Conservation (phyloP, 1,140 invertebrate genomes). For the Pogonognathellus flavescens region DNA sequence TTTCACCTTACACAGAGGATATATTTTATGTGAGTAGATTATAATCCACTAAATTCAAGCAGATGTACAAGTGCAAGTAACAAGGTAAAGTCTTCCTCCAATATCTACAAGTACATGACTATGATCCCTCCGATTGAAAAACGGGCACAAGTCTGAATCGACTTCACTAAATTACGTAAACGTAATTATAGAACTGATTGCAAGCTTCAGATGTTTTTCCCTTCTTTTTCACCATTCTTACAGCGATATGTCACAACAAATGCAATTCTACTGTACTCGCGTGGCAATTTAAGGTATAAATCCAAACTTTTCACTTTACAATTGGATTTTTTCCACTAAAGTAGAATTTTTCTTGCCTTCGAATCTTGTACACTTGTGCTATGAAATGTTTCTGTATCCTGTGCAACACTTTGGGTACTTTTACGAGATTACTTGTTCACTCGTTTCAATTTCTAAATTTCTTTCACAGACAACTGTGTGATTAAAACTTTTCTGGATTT, state of each 20-base stretch:
- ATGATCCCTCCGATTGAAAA: no score
- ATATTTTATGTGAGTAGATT: no score
- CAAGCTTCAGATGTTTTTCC: slow-evolving; percentile 16
- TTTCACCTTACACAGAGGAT: no score
- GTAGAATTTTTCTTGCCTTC: slow-evolving; percentile 3
- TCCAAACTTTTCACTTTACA: slow-evolving; percentile 20
- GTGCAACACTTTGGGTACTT: no score
- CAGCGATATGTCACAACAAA: slow-evolving; percentile 44
- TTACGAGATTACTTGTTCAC: no score
- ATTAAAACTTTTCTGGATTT: neutral
- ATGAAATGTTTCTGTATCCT: no score
- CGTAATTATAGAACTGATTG: slow-evolving; percentile 31
- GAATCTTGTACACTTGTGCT: neutral
- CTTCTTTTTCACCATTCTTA: slow-evolving; percentile 12
- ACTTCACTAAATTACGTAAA: slow-evolving; percentile 1
- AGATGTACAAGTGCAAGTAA: no score
- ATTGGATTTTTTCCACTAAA: neutral
- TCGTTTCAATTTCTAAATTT: no score
- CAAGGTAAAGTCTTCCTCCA: no score
- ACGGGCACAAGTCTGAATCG: no score
- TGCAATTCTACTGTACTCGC: slow-evolving; percentile 24
- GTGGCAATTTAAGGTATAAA: neutral
- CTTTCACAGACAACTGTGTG: no score
- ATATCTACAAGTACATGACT: no score
- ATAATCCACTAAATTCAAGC: neutral